These are phyloP conservation scores for Hetaerina titia DNA, from an alignment of 2,888 invertebrate species.

Conservation along the genomic window DNA sequence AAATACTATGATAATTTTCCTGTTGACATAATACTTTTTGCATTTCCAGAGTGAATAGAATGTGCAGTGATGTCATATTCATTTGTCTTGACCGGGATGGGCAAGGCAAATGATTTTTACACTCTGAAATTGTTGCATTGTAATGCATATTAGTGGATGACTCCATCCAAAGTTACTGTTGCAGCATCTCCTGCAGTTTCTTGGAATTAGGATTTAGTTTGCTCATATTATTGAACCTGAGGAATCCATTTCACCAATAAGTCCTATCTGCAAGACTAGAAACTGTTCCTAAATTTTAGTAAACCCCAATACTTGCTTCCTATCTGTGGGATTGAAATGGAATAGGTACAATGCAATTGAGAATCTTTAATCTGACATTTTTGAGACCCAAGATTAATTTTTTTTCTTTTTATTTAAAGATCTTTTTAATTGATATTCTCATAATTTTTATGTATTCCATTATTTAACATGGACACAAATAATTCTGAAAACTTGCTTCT, in stretches of 20 bases:
- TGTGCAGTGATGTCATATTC: neutral
- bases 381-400: neutral
- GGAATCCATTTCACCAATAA: neutral
- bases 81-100: too few relatives aligned
- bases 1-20: neutral
- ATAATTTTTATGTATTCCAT: neutral
- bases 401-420: neutral
- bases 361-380: too few relatives aligned
- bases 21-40: neutral
- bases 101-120: too few relatives aligned
- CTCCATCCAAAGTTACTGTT: too few relatives aligned
- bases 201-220: too few relatives aligned
- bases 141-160: too few relatives aligned
- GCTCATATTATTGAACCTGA: too few relatives aligned
- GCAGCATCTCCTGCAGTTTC: too few relatives aligned
- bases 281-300: neutral
- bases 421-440: neutral
- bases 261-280: neutral
- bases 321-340: neutral
- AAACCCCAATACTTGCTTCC: neutral
- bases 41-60: neutral
- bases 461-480: too few relatives aligned
- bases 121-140: too few relatives aligned
- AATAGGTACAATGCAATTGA: too few relatives aligned
- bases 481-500: neutral